Conservation (phyloP, 1,140 invertebrate species). For the Leguminivora glycinivorella region DNA sequence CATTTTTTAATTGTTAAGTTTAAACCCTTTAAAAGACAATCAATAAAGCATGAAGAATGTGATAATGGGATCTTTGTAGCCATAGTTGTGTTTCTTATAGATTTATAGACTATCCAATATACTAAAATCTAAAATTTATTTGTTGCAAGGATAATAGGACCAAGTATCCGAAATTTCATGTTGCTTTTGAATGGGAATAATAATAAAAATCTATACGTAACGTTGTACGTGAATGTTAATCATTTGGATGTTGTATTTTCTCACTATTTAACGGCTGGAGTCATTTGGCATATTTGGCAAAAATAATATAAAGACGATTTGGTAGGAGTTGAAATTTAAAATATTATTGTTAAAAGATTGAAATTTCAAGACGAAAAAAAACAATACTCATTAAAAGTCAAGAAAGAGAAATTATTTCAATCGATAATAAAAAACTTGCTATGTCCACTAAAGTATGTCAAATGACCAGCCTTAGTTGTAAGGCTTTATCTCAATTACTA, state of each 20-base stretch:
- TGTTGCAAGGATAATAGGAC: conserved; percentile 33
- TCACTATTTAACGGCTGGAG: conserved; percentile 9
- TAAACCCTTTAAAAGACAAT: conserved; percentile 21
- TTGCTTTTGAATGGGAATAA: conserved; percentile 26
- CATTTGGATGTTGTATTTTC: conserved; percentile 32
- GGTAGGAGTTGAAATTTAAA: background rate
- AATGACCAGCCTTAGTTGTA: conserved; percentile 36
- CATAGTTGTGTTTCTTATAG: conserved; percentile 36
- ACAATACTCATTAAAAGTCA: too few relatives aligned
- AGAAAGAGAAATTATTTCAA: too few relatives aligned
- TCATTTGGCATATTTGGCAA: conserved; percentile 6
- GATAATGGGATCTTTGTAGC: conserved; percentile 41
- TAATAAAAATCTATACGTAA: conserved; percentile 38
- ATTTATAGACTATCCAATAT: conserved; percentile 23
- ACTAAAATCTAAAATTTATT: conserved; percentile 10
- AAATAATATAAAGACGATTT: background rate
- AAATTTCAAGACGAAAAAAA: too few relatives aligned
- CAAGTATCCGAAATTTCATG: conserved; percentile 29
- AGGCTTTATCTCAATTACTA: conserved; percentile 57
- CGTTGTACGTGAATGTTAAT: conserved; percentile 34
- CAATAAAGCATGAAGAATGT: conserved; percentile 42
- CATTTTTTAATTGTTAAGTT: conserved; percentile 30
- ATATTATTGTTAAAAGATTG: background rate
- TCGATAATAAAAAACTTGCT: background rate
- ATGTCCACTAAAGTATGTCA: conserved; percentile 18